Base-by-base conservation (phyloP, 2,888 invertebrate genomes). In the Agrotis ipsilon region DNA sequence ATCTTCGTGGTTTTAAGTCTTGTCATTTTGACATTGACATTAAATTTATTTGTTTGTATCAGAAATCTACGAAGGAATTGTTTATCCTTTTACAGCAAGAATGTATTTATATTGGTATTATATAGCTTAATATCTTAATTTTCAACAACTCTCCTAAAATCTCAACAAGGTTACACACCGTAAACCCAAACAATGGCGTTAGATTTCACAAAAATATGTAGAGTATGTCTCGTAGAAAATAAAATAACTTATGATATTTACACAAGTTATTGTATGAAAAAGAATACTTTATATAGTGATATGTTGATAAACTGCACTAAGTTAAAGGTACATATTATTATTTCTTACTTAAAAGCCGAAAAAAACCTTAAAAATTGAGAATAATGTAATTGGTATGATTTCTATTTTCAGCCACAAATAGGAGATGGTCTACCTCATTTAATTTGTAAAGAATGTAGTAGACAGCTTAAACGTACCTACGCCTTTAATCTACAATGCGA, bases 391-490 rank as follows among this genome's bases (percentile, higher is more conserved):
- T 58, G 14, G 61, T 69, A 61, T 64, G 49, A 61, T 64, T 71
- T 68, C 66, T 81, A 80, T 81, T 84, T 90, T 16, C 83, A 96
- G 96, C 93, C 92, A 14, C 78, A 72, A 27, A 75, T 85, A 87
- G 91, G 90, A 19, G 96, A 96, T 79, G 92, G 93, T 59, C 77
- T 96, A 45, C 96, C 96, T 2, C 89, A 90, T 19, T 79, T 89
- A 61, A 94, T 96, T 64, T 96, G 96, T 74, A 96, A 94, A 77
- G 93, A 93, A 27, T 96, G 96, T 76, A 86, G 88, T 66, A 89
- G 91, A 48, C 93, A 93, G 63, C 85, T 96, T 1, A 95, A 94
- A 83, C 87, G 90, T 59, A 85, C 92, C 0, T 96, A 93, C 68
- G 65, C 88, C n/a, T 96, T 96, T 75, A 92, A 92, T 67, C 73